phyloP scores from a whole-genome alignment of 2,888 invertebrate genomes.

The Watsonalla cultraria region DNA sequence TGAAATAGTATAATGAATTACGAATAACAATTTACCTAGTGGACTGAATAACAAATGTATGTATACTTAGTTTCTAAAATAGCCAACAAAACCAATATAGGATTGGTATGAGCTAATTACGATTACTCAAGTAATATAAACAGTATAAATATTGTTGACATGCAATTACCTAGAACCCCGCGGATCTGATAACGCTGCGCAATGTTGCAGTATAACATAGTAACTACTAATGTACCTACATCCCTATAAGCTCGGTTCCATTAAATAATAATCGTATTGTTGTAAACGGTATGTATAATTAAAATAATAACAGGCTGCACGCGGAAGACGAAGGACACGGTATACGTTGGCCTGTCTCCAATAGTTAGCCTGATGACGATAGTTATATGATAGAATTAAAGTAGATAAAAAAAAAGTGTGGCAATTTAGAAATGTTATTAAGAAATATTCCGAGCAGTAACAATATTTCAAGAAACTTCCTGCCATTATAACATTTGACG shows the following conservation, averaged over 20 bases:
- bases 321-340: neutral
- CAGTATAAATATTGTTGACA: constrained; percentile 7
- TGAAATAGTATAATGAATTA: constrained; percentile 28
- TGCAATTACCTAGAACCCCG: constrained; percentile 4
- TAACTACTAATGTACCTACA: neutral
- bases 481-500: too few species aligned
- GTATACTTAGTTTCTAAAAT: constrained; percentile 8
- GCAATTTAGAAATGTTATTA: too few species aligned
- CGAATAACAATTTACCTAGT: neutral
- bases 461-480: too few species aligned
- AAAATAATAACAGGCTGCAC: neutral
- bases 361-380: neutral
- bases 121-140: constrained; percentile 11
- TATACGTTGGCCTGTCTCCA: neutral
- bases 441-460: too few species aligned
- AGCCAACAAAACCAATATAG: constrained; percentile 14
- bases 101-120: constrained; percentile 10
- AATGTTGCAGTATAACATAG: neutral
- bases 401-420: too few species aligned
- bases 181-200: constrained; percentile 1
- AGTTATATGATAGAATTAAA: neutral
- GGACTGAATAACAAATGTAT: too few species aligned
- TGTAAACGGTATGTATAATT: neutral
- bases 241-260: neutral
- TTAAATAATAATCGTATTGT: neutral